A percentile compares a stretch with the other conserved stretches of the same genome.
Conservation (phyloP, 2,113 vertebrate species). For the Numenius arquata region DNA sequence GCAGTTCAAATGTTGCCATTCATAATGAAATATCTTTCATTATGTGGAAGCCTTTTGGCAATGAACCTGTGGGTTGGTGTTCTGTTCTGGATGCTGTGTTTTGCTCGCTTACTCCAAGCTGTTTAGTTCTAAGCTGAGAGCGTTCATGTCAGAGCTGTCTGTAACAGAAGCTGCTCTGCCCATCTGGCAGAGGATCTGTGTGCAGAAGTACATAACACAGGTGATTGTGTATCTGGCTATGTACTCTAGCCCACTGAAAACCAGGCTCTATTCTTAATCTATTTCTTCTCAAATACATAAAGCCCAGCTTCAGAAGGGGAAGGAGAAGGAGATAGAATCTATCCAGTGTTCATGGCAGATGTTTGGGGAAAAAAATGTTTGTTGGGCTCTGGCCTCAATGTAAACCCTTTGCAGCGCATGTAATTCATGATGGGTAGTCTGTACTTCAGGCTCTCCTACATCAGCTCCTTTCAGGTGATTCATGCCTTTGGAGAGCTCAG, state of each 20-base stretch:
- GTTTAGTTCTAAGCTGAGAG: background rate
- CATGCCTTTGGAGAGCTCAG: background rate
- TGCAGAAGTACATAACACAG: background rate
- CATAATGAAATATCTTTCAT: background rate
- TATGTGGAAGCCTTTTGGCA: background rate
- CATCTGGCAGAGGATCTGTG: background rate
- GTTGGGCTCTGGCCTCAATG: background rate
- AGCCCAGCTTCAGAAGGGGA: background rate
- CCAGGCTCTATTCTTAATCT: background rate
- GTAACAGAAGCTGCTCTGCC: background rate
- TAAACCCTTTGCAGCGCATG: background rate
- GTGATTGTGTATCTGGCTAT: fast-evolving
- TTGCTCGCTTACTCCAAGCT: background rate
- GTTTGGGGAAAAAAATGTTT: fast-evolving
- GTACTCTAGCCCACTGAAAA: background rate
- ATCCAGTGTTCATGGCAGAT: background rate
- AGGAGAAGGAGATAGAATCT: background rate
- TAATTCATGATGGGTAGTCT: background rate
- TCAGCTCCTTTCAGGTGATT: background rate
- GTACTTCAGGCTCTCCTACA: background rate
- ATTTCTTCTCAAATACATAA: background rate
- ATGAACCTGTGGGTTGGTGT: background rate
- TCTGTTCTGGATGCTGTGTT: fast-evolving
- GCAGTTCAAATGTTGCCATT: background rate
- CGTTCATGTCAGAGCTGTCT: background rate